phyloP scores from a whole-genome alignment of 2,888 invertebrate genomes.

The Cephus spinipes region DNA sequence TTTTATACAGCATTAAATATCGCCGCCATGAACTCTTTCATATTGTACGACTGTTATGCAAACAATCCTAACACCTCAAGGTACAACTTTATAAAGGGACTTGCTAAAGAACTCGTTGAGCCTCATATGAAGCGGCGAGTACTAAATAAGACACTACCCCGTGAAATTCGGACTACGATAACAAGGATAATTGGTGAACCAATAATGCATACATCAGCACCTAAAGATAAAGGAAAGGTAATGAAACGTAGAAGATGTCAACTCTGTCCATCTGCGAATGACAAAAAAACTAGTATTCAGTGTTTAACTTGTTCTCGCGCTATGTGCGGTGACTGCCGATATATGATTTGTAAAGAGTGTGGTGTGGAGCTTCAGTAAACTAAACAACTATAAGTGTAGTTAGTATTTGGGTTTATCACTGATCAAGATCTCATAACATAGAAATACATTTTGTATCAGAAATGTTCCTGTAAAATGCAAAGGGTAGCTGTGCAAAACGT shows the following conservation, averaged over 20 bases:
- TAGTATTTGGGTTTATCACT: too few relatives aligned
- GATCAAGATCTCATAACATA: too few relatives aligned
- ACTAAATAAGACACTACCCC: neutral
- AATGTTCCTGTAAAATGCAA: too few relatives aligned
- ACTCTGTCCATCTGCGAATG: neutral
- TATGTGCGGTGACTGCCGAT: neutral
- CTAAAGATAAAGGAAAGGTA: neutral
- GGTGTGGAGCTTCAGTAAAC: neutral
- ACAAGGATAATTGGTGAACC: neutral
- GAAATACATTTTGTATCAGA: too few relatives aligned
- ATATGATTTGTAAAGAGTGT: neutral
- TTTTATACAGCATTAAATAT: neutral
- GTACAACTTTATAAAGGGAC: neutral
- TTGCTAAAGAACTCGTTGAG: conserved; percentile 2
- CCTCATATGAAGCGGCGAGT: neutral
- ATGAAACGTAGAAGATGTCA: neutral
- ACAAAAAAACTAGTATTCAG: conserved; percentile 1
- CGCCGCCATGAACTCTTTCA: neutral
- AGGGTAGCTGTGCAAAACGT: too few relatives aligned
- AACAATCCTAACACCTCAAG: neutral
- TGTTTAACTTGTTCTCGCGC: neutral
- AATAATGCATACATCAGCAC: neutral
- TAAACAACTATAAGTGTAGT: too few relatives aligned
- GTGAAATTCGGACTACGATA: neutral
- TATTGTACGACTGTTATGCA: neutral